A percentile compares a stretch with the other conserved stretches of the same genome.
Evolutionary conservation across 1,140 invertebrate species (phyloP).

Genomic region (Drosophila asahinai): DNA sequence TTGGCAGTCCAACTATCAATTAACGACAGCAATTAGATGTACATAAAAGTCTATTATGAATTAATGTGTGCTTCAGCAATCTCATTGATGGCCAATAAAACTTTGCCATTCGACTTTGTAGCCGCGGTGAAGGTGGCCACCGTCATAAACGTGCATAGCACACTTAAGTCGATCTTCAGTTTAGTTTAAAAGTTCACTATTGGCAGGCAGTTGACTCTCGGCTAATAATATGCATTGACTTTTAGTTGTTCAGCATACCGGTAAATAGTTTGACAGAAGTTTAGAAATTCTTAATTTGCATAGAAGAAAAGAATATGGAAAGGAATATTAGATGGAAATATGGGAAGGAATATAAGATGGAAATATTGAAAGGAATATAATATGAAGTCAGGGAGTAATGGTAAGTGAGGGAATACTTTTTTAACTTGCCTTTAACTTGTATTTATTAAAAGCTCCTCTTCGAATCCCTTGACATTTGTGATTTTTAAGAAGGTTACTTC

Average conservation of each 20-base stretch:
- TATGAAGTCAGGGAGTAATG: too few species aligned
- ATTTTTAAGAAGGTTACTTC: too few species aligned
- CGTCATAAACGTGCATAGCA: slow-evolving; percentile 56
- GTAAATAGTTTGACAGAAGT: slow-evolving; percentile 30
- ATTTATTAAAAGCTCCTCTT: background rate
- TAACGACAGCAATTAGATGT: slow-evolving; percentile 40
- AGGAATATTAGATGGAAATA: too few species aligned
- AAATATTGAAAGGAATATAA: too few species aligned
- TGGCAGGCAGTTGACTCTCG: background rate
- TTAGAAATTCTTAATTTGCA: slow-evolving; percentile 17
- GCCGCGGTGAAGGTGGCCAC: slow-evolving; percentile 18
- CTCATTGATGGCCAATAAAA: slow-evolving; percentile 67
- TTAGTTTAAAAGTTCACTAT: slow-evolving; percentile 16
- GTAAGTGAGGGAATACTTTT: fast-evolving
- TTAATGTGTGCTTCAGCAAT: slow-evolving; percentile 39
- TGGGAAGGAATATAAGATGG: background rate
- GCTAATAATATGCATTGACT: slow-evolving; percentile 52
- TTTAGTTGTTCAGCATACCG: slow-evolving; percentile 13
- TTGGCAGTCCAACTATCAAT: slow-evolving; percentile 20
- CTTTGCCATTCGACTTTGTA: slow-evolving; percentile 52
- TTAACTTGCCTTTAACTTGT: too few species aligned
- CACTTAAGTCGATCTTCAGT: slow-evolving; percentile 34
- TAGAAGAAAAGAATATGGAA: background rate
- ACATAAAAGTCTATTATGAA: slow-evolving; percentile 49
- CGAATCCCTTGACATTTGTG: background rate